phyloP scores from a whole-genome alignment of 2,113 vertebrate species.

The Zosterops japonicus region DNA sequence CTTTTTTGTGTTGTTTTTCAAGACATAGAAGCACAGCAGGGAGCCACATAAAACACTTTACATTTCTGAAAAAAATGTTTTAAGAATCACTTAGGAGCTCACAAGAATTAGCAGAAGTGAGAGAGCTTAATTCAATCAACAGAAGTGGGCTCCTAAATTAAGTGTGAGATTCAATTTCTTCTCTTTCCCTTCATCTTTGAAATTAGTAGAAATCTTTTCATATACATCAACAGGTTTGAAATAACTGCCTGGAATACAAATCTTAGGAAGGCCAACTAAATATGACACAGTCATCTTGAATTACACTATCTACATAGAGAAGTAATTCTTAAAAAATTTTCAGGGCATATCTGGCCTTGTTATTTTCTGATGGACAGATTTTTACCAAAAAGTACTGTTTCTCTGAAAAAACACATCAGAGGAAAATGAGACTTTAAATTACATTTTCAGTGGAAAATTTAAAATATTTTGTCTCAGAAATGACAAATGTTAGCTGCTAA shows the following conservation, averaged over 20 bases:
- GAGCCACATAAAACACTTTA: background rate
- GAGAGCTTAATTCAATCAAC: constrained; percentile 49
- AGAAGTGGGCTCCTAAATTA: constrained; percentile 46
- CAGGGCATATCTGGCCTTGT: background rate
- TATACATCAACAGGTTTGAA: background rate
- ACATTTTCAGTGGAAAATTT: background rate
- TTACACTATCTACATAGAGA: background rate
- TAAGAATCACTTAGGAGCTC: constrained; percentile 37
- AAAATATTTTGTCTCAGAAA: background rate
- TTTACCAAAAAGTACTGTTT: background rate
- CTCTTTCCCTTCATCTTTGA: background rate
- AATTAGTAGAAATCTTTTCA: background rate
- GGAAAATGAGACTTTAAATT: background rate
- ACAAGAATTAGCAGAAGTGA: constrained; percentile 25
- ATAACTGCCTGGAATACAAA: background rate
- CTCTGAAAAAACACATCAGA: background rate
- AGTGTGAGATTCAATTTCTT: background rate
- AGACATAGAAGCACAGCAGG: background rate
- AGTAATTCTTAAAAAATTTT: background rate
- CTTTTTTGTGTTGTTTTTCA: constrained; percentile 19
- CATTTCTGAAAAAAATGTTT: constrained; percentile 14
- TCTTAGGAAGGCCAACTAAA: background rate
- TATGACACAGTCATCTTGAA: background rate
- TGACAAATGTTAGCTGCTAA: background rate
- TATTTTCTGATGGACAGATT: background rate